A percentile compares a stretch with the other conserved stretches of the same genome.
These are phyloP conservation scores for Tenthredo notha DNA, from an alignment of 2,888 invertebrate genomes.

Conservation along the genomic window DNA sequence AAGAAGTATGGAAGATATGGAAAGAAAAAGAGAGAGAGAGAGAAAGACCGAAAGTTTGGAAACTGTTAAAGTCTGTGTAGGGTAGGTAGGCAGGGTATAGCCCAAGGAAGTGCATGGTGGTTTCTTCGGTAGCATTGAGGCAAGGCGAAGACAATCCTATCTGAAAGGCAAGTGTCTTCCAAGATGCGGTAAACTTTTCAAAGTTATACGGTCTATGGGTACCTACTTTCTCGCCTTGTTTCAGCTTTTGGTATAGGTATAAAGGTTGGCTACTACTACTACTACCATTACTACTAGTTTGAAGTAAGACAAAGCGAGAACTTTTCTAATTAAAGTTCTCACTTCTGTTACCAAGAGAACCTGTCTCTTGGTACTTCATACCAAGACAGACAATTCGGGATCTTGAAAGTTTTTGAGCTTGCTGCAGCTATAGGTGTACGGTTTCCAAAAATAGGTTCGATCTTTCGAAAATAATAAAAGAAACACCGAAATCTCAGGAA, in stretches of 20 bases:
- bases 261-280: not conserved
- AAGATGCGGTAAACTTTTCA: constrained; percentile 58
- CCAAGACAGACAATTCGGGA: no score
- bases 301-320: constrained; percentile 40
- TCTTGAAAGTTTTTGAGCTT: no score
- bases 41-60: not conserved
- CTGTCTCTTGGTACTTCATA: not conserved
- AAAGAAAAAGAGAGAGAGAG: no score
- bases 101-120: constrained; percentile 8
- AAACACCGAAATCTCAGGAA: no score
- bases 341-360: not conserved
- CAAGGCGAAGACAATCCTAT: constrained; percentile 66
- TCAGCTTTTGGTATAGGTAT: not conserved
- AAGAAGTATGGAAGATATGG: no score
- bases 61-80: not conserved
- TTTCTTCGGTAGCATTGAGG: constrained; percentile 42
- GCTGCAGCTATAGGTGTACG: no score
- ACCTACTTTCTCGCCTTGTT: constrained; percentile 25
- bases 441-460: no score
- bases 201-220: constrained; percentile 27
- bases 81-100: not conserved
- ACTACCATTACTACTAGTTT: not conserved
- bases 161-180: constrained; percentile 57
- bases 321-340: constrained; percentile 49
- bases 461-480: no score